Evolutionary conservation across 2,797 vertebrate species (phyloP).

Genomic region (Dallia pectoralis): DNA sequence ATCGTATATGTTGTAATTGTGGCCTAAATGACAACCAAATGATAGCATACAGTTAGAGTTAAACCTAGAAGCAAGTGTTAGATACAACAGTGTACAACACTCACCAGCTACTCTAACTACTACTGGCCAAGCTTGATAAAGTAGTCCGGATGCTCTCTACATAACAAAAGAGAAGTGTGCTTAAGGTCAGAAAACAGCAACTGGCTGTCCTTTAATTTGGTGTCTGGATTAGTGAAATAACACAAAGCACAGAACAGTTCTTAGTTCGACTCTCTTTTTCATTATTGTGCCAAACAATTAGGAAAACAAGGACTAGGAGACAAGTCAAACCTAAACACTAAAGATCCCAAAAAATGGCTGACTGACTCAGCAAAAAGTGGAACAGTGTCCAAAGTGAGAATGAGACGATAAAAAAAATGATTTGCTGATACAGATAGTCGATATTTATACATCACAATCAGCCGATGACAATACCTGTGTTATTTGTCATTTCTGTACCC

Average conservation of each 20-base stretch:
- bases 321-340: constrained; percentile 3
- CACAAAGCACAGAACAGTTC: neutral
- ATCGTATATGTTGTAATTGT: no score
- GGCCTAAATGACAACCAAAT: neutral
- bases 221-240: neutral
- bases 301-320: neutral
- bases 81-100: neutral
- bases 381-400: neutral
- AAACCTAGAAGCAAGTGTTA: neutral
- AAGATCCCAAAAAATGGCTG: constrained; percentile 21
- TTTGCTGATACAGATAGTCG: neutral
- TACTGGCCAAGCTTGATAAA: neutral
- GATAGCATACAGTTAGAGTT: neutral
- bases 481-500: no score
- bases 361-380: constrained; percentile 55
- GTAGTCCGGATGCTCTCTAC: neutral
- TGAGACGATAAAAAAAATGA: neutral
- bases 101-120: neutral
- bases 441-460: neutral
- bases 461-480: no score
- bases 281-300: neutral
- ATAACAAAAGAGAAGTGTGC: neutral
- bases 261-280: neutral
- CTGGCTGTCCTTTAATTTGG: neutral
- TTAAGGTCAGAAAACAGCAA: neutral